A percentile compares a stretch with the other conserved stretches of the same genome.
Conservation (phyloP, 2,113 vertebrate genomes). For the Bubo blakistoni region DNA sequence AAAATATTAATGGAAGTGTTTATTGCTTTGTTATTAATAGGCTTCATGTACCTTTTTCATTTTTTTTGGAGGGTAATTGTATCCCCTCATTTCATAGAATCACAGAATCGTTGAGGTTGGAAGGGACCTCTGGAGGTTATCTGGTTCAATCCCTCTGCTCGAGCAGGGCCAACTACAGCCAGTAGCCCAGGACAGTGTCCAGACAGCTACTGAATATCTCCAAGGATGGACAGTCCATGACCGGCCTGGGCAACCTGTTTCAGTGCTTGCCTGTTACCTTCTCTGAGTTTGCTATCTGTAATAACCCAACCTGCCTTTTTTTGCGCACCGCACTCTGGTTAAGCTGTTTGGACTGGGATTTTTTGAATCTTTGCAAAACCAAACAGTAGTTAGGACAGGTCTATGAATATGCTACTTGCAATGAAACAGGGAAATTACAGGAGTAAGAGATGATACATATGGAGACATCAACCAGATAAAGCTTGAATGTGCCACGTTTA, state of each 20-base stretch:
- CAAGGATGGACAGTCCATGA: background rate
- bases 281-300: background rate
- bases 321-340: background rate
- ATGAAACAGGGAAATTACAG: background rate
- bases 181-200: accelerated
- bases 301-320: background rate
- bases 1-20: slow-evolving; percentile 37
- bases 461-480: background rate
- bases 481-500: background rate
- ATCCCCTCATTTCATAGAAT: background rate
- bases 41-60: background rate
- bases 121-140: background rate
- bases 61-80: background rate
- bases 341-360: background rate
- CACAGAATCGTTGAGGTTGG: background rate
- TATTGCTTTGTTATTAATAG: background rate
- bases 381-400: background rate
- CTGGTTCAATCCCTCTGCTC: background rate
- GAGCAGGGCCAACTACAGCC: background rate
- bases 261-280: background rate
- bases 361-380: background rate
- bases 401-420: background rate
- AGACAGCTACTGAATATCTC: background rate
- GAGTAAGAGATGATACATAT: background rate
- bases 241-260: background rate